These are phyloP conservation scores for Drosophila vallismaia DNA, from an alignment of 2,888 invertebrate genomes.

Conservation along the genomic window DNA sequence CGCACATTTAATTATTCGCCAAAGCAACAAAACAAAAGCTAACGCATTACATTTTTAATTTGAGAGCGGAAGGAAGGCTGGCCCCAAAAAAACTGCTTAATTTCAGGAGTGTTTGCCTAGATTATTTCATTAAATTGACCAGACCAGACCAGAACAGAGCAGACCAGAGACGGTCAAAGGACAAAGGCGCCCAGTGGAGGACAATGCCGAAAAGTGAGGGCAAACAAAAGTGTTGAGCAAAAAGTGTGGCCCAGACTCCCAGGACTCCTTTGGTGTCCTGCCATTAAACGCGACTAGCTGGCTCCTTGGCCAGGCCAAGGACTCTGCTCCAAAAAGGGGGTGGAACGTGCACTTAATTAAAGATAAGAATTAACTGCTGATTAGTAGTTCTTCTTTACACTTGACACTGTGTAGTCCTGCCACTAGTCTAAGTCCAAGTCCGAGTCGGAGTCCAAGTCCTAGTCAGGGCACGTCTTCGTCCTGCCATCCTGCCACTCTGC, in stretches of 20 bases:
- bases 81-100: slow-evolving; percentile 65
- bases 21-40: slow-evolving; percentile 46
- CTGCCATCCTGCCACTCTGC: slow-evolving; percentile 6
- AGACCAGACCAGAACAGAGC: slow-evolving; percentile 27
- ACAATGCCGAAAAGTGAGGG: slow-evolving; percentile 65
- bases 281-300: slow-evolving; percentile 58
- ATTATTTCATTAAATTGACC: slow-evolving; percentile 80
- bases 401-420: slow-evolving; percentile 67
- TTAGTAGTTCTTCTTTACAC: slow-evolving; percentile 81
- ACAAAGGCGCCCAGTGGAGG: slow-evolving; percentile 61
- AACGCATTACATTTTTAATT: slow-evolving; percentile 74
- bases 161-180: slow-evolving; percentile 19
- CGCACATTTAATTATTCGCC: slow-evolving; percentile 72
- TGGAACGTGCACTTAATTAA: slow-evolving; percentile 83
- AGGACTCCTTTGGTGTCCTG: slow-evolving; percentile 45
- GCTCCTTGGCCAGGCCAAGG: slow-evolving; percentile 15
- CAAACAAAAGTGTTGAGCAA: slow-evolving; percentile 76
- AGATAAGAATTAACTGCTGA: slow-evolving; percentile 83
- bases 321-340: slow-evolving; percentile 43
- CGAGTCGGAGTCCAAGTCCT: slow-evolving; percentile 20
- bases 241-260: slow-evolving; percentile 26
- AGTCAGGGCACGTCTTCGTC: slow-evolving; percentile 69
- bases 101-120: slow-evolving; percentile 77
- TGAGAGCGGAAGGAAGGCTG: slow-evolving; percentile 31
- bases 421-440: slow-evolving; percentile 17